Conservation (phyloP, 2,113 vertebrate species). For the Heterochromis multidens region DNA sequence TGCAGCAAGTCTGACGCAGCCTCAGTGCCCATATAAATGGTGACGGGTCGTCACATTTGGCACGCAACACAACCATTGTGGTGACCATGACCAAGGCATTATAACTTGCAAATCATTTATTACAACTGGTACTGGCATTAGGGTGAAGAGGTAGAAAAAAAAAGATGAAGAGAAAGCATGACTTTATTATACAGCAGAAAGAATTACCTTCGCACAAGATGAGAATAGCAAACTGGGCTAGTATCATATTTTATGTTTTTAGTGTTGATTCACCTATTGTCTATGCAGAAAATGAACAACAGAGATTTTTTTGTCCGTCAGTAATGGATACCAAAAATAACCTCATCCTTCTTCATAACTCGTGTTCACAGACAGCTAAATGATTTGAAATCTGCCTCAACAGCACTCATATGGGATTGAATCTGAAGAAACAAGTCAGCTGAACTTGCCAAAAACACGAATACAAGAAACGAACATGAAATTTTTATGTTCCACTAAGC, state of each 20-base stretch:
- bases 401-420: not conserved
- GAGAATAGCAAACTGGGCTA: too few species aligned
- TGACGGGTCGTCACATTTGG: too few species aligned
- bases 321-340: not conserved
- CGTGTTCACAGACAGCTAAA: not conserved
- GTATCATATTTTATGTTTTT: not conserved
- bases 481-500: not conserved
- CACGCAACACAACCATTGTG: too few species aligned
- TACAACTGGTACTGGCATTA: too few species aligned
- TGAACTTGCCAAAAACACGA: not conserved
- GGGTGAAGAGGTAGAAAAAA: not conserved
- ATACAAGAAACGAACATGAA: slow-evolving; percentile 11
- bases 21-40: too few species aligned
- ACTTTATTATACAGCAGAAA: not conserved
- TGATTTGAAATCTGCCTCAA: not conserved
- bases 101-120: not conserved
- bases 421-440: not conserved
- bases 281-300: not conserved
- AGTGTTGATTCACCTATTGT: not conserved
- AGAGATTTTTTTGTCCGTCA: not conserved
- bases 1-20: too few species aligned
- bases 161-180: not conserved
- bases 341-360: not conserved
- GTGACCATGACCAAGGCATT: not conserved
- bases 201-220: too few species aligned